Evolutionary conservation across 2,113 vertebrate genomes (phyloP).

Genomic region (Ammospiza nelsoni): DNA sequence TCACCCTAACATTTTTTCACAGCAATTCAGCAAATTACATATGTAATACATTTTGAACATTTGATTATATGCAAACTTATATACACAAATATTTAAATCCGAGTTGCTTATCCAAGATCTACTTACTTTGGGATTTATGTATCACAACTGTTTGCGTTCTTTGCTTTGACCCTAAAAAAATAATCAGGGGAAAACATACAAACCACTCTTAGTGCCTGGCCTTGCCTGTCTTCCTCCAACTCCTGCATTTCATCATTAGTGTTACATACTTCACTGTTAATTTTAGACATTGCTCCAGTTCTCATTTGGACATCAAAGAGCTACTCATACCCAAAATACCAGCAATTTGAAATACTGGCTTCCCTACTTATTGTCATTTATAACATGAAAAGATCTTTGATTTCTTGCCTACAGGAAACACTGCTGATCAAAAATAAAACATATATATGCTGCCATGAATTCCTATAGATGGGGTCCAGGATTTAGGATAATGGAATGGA

Average conservation of each 20-base stretch:
- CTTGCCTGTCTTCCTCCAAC: neutral
- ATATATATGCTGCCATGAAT: neutral
- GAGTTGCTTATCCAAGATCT: neutral
- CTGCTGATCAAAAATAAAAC: neutral
- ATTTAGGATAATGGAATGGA: neutral
- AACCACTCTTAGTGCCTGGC: neutral
- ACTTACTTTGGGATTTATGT: neutral
- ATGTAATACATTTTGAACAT: neutral
- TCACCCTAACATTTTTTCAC: neutral
- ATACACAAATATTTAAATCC: neutral
- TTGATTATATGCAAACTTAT: neutral
- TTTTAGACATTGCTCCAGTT: conserved; percentile 7
- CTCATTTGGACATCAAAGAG: conserved; percentile 35
- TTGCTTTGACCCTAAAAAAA: neutral
- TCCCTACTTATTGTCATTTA: conserved; percentile 19
- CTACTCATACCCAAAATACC: neutral
- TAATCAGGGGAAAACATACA: neutral
- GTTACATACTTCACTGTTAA: neutral
- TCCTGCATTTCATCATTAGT: conserved; percentile 7
- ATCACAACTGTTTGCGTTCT: neutral
- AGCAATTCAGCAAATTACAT: neutral
- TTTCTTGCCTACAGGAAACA: conserved; percentile 61
- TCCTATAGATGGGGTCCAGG: neutral
- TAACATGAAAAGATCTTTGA: conserved; percentile 50
- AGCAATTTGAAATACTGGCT: neutral